Base-by-base conservation (phyloP, 2,113 vertebrate species). In the Circaetus gallicus region DNA sequence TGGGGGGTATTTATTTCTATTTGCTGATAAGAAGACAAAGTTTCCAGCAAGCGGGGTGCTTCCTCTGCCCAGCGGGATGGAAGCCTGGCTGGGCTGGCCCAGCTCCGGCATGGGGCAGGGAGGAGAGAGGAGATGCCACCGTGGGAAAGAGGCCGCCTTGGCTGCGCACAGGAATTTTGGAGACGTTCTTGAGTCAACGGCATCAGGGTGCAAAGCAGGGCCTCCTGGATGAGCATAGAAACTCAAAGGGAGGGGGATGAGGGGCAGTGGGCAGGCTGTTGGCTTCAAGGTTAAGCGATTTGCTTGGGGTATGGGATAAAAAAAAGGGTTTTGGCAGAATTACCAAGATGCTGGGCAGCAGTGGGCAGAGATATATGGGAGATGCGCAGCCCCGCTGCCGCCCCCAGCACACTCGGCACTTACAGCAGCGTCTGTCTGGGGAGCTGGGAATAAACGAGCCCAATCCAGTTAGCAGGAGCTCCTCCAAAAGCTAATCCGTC, bases 21-120 rank as follows among this genome's bases (percentile, higher is more conserved):
- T 93, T 89, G 55, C 45, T 92, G 95, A 96, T 97, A 97, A 92
- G 80, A 92, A 92, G 86, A 93, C 59, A 82, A 81, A 89, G 50
- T 70, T 92, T 86, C 88, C 8, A 12, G 76, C 0, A 1, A 83
- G 80, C 20, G 5, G 76, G 72, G 50, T 26, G 32, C 67, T 96
- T 95, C 93, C 72, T 94, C 20, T 50, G 24, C 71, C 40, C 0
- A 0, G 80, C 2, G 16, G 89, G 86, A 95, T 67, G 76, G 80
- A 29, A 86, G 80, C 66, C 53, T 24, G 69, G 67, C n/a, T 2
- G 2, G 38, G 53, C 42, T 91, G 52, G 40, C 19, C 6, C 0
- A 0, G 38, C 74, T 89, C 61, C 0, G 10, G 62, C 4, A 3
- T 0, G 34, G 74, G 50, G 18, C 69, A 86, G 36, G 36, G 40